Evolutionary conservation across 2,113 vertebrate genomes (phyloP).

Genomic region (Calyptomena viridis): DNA sequence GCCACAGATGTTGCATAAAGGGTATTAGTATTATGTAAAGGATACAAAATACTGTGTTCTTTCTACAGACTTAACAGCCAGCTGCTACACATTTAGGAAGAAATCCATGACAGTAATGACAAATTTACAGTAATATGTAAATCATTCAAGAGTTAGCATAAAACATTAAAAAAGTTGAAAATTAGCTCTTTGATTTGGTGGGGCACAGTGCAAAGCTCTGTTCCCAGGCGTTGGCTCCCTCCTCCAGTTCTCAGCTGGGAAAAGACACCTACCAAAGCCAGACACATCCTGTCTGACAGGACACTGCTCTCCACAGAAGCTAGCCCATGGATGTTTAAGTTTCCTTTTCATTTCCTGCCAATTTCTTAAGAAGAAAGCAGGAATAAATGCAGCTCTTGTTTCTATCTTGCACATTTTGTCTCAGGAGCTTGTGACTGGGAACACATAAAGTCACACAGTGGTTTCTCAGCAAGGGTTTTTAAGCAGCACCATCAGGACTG

Average conservation of each 20-base stretch:
- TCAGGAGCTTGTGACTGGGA: not conserved
- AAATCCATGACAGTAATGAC: not conserved
- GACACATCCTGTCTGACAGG: slow-evolving; percentile 23
- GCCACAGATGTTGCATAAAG: not conserved
- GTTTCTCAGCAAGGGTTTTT: not conserved
- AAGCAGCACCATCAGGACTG: not conserved
- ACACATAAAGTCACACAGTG: rapidly evolving
- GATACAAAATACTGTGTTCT: not conserved
- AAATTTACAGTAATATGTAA: not conserved
- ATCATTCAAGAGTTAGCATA: not conserved
- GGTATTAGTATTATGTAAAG: not conserved
- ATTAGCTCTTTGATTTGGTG: slow-evolving; percentile 29
- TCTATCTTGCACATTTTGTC: not conserved
- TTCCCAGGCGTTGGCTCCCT: slow-evolving; percentile 23
- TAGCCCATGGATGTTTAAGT: not conserved
- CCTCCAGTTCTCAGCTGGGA: slow-evolving; percentile 5
- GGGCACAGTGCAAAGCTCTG: not conserved
- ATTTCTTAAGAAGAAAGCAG: slow-evolving; percentile 16
- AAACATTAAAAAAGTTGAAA: not conserved
- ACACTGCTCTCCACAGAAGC: not conserved
- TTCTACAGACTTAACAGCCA: not conserved
- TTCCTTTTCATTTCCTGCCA: slow-evolving; percentile 56
- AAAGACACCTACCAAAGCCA: not conserved
- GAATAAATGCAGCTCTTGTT: not conserved
- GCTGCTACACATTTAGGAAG: not conserved